Evolutionary conservation across 2,888 invertebrate species (phyloP).

Genomic region (Cataglyphis rosenhaueri): DNA sequence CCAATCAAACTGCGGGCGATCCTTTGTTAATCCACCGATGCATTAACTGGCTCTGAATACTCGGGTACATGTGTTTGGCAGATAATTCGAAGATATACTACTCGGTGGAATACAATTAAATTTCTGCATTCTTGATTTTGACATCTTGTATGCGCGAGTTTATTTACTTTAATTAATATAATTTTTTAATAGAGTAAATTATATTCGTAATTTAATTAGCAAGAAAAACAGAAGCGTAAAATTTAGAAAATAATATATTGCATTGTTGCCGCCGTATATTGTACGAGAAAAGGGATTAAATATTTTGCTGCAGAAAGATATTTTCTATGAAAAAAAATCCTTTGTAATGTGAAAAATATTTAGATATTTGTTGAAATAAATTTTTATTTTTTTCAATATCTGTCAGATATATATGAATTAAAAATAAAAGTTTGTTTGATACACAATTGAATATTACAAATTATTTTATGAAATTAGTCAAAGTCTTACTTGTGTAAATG

Average conservation of each 20-base stretch:
- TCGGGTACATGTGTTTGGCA: neutral
- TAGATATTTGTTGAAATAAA: neutral
- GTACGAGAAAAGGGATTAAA: neutral
- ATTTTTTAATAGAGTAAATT: neutral
- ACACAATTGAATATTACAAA: neutral
- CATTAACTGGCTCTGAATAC: neutral
- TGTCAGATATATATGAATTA: neutral
- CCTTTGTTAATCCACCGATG: conserved; percentile 39
- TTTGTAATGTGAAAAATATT: neutral
- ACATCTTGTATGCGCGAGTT: neutral
- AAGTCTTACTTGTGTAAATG: conserved; percentile 6
- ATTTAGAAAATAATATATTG: neutral
- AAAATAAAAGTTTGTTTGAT: neutral
- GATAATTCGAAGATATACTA: neutral
- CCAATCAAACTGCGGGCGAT: conserved; percentile 3
- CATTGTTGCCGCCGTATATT: neutral
- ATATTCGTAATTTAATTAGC: neutral
- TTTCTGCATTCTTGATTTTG: neutral
- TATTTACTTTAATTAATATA: neutral
- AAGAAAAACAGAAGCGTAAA: neutral
- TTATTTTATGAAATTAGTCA: conserved; percentile 18
- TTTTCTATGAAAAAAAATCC: conserved; percentile 6
- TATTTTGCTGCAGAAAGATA: neutral
- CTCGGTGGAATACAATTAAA: conserved; percentile 7
- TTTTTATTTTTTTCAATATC: neutral